Percentiles rank a stretch among this genome's conserved stretches.
phyloP scores from a whole-genome alignment of 1,140 invertebrate species.

The Scaptomyza hsui region DNA sequence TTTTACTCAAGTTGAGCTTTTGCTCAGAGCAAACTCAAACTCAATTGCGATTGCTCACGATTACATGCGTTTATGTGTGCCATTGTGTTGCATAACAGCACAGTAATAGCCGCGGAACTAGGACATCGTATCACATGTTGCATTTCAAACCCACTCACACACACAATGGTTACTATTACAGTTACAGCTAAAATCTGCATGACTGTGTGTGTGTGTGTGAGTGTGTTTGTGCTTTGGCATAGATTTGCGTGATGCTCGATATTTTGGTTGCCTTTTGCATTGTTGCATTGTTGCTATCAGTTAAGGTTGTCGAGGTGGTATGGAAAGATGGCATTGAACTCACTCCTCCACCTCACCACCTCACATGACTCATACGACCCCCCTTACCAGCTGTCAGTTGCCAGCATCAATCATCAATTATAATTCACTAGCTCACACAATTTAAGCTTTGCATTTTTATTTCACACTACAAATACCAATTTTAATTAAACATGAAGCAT shows the following conservation, averaged over 20 bases:
- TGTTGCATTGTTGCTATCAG: slow-evolving; percentile 24
- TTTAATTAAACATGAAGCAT: background rate
- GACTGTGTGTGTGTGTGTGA: slow-evolving; percentile 19
- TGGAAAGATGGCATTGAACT: background rate
- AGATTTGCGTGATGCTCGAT: slow-evolving; percentile 59
- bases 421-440: slow-evolving; percentile 19
- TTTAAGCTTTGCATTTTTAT: slow-evolving; percentile 9
- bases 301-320: background rate
- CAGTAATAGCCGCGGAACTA: slow-evolving; percentile 76
- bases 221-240: slow-evolving; percentile 50
- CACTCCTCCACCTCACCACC: background rate
- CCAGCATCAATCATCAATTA: slow-evolving; percentile 60
- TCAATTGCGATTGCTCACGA: slow-evolving; percentile 19
- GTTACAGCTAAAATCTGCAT: background rate
- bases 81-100: slow-evolving; percentile 80
- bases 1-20: slow-evolving; percentile 30
- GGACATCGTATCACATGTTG: slow-evolving; percentile 80
- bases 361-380: background rate
- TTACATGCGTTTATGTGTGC: slow-evolving; percentile 65
- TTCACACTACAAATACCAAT: background rate
- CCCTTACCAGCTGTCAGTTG: slow-evolving; percentile 35
- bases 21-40: slow-evolving; percentile 11
- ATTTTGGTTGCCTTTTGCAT: slow-evolving; percentile 23
- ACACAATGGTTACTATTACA: slow-evolving; percentile 7
- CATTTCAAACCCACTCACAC: slow-evolving; percentile 56